phyloP scores from a whole-genome alignment of 2,888 invertebrate species.

The Nipponacmea schrenckii region DNA sequence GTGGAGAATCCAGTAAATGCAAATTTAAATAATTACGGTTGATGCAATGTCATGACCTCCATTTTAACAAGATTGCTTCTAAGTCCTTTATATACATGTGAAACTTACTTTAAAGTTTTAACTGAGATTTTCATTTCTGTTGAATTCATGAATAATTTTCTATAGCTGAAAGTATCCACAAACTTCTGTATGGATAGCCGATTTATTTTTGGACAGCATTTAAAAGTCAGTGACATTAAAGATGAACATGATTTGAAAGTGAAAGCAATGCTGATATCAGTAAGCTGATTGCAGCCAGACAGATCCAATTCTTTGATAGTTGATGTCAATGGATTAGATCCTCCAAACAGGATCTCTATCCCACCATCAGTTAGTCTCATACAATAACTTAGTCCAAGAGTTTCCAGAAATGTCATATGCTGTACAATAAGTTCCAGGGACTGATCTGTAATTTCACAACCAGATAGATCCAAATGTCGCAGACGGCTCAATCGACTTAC shows the following conservation, averaged over 20 bases:
- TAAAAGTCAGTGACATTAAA: neutral
- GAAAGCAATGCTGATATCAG: conserved; percentile 31
- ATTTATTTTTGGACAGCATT: neutral
- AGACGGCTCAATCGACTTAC: conserved; percentile 82
- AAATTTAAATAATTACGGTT: no score
- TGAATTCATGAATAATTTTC: neutral
- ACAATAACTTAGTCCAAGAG: conserved; percentile 86
- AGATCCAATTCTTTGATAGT: conserved; percentile 39
- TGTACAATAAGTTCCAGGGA: conserved; percentile 72
- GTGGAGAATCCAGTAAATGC: no score
- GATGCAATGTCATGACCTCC: no score
- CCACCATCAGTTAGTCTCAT: conserved; percentile 90
- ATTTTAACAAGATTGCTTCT: no score
- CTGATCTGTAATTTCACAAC: conserved; percentile 91
- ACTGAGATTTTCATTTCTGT: neutral
- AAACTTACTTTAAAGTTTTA: no score
- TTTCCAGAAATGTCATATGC: conserved; percentile 71
- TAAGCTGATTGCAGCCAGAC: conserved; percentile 42
- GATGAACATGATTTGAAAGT: neutral
- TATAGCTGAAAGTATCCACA: neutral
- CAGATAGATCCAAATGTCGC: conserved; percentile 80
- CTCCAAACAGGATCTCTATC: conserved; percentile 71
- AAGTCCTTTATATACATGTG: no score
- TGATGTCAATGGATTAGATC: conserved; percentile 22
- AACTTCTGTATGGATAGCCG: neutral